These are phyloP conservation scores for Drosophila testacea DNA, from an alignment of 2,888 invertebrate genomes.

Conservation along the genomic window DNA sequence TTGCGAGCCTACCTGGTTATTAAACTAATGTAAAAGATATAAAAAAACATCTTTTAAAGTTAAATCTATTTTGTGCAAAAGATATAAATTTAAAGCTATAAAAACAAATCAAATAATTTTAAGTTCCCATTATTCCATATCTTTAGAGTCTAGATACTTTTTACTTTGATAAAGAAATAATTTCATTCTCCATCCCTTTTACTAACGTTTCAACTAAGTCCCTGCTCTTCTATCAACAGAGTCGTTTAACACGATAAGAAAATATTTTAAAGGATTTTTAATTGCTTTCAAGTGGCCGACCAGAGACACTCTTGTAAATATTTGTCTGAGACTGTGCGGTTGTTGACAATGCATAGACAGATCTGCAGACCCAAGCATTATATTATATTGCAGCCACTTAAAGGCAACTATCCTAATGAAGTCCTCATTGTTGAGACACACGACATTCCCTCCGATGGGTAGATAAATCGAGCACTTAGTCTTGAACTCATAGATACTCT, in stretches of 20 bases:
- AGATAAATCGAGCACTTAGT: conserved; percentile 52
- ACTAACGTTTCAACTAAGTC: conserved; percentile 11
- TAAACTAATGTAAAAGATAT: no score
- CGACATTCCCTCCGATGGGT: conserved; percentile 50
- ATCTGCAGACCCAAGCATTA: conserved; percentile 7
- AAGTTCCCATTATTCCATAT: no score
- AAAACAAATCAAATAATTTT: no score
- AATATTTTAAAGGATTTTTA: conserved; percentile 79
- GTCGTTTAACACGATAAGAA: conserved; percentile 67
- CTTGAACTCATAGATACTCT: not conserved
- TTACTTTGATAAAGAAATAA: no score
- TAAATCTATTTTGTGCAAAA: no score
- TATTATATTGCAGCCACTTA: conserved; percentile 32
- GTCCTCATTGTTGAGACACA: conserved; percentile 37
- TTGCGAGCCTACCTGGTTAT: no score
- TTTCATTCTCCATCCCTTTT: not conserved
- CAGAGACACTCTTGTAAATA: conserved; percentile 43
- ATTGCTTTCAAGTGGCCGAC: conserved; percentile 76
- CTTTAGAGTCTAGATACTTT: no score
- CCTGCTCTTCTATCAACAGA: conserved; percentile 47
- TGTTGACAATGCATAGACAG: conserved; percentile 44
- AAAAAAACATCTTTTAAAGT: no score
- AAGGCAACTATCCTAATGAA: conserved; percentile 47
- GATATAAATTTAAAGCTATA: no score
- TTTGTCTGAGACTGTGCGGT: conserved; percentile 33